Evolutionary conservation across 2,888 invertebrate genomes (phyloP).

Genomic region (Dioctria linearis): DNA sequence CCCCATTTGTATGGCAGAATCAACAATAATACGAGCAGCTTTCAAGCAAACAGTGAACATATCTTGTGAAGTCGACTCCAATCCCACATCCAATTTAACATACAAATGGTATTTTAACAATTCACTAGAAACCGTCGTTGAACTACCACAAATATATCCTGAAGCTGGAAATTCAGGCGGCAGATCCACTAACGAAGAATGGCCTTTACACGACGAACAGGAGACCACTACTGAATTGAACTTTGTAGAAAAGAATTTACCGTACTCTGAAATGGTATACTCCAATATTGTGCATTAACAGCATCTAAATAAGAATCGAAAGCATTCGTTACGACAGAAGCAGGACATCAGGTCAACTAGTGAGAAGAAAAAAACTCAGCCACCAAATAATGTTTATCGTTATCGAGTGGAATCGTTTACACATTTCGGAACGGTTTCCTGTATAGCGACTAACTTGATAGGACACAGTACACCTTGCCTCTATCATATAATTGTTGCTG

Average conservation of each 20-base stretch:
- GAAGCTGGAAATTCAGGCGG: background rate
- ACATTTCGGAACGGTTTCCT: constrained; percentile 70
- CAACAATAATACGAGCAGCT: constrained; percentile 70
- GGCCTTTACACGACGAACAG: constrained; percentile 51
- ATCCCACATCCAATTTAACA: constrained; percentile 70
- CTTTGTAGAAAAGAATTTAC: constrained; percentile 44
- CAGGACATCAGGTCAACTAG: constrained; percentile 57
- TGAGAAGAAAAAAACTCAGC: constrained; percentile 59
- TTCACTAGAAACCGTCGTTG: constrained; percentile 69
- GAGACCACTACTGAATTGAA: constrained; percentile 52
- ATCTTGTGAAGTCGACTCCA: constrained; percentile 70
- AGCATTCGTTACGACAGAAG: constrained; percentile 60
- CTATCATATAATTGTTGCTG: constrained; percentile 71
- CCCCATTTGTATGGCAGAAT: constrained; percentile 69
- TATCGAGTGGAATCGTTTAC: constrained; percentile 70
- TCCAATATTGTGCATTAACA: constrained; percentile 69
- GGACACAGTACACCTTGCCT: constrained; percentile 70
- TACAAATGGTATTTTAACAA: constrained; percentile 72
- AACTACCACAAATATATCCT: constrained; percentile 64
- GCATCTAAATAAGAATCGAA: constrained; percentile 65
- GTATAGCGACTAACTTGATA: constrained; percentile 69
- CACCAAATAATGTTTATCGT: constrained; percentile 67
- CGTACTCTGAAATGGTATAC: constrained; percentile 68
- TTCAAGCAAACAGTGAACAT: constrained; percentile 71
- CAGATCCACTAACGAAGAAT: constrained; percentile 31